Evolutionary conservation across 2,888 invertebrate species (phyloP), one percentile per base, ranked within the genome.

Genomic region (Nemotelus nigrinus): DNA sequence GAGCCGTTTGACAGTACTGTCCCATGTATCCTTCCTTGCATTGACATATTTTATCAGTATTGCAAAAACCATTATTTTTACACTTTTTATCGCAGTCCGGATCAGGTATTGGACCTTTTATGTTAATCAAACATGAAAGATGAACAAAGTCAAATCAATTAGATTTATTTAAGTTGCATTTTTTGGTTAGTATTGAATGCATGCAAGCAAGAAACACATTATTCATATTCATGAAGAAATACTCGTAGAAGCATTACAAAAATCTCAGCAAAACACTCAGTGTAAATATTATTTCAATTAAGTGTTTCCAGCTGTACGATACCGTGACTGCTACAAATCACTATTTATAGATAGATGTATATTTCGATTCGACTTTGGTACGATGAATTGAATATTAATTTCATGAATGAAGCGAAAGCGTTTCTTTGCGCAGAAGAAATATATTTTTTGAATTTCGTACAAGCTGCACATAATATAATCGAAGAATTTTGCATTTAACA

Each of bases 1-100:
- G 89, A 53, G 96, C 96, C 80, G 94, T 95, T 84, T 93, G 92
- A 83, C 96, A 96, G 85, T 95, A 94, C 83, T 93, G 95, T 2
- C 97, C 96, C 91, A 96, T 93, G 85, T 96, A 96, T 5, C 96
- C 96, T 84, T 95, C 94, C 47, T 93, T 93, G 86, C 96, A 96
- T 83, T 95, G 94, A 85, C 95, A 95, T 79, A 94, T 93, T 86
- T 94, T 93, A 82, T 94, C 93, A 82, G 91, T 91, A 86, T 94
- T 94, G 85, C 95, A 95, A 90, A 93, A 92, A 0, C 95, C 95
- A 82, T 94, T 93, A 85, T 95, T 94, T 45, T 93, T 93, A 86
- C 95, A 95, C 85, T 94, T 94, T 85, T 93, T 92, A 87, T 94
- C 94, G 88, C 95, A 95, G 87, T 96, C 96, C 67, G 96, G 94